These are phyloP conservation scores for Physella acuta DNA, from an alignment of 1,140 invertebrate species.

Conservation along the genomic window DNA sequence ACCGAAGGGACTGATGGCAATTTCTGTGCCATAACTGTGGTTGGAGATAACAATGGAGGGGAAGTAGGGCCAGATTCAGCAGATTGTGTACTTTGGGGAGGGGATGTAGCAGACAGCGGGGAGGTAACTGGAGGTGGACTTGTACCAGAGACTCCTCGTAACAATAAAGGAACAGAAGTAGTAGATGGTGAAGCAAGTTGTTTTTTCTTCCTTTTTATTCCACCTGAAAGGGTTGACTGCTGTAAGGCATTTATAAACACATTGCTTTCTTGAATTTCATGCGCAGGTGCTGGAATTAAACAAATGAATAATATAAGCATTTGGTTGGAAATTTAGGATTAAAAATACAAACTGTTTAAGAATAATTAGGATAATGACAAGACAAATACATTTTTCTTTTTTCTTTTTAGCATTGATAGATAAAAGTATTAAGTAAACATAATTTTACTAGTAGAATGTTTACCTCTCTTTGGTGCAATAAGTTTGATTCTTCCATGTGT, in stretches of 20 bases:
- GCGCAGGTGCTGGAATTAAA: constrained; percentile 45
- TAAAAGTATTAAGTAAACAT: too few species aligned
- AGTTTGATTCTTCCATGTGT: constrained; percentile 70
- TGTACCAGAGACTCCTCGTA: constrained; percentile 7
- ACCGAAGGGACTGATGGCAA: constrained; percentile 54
- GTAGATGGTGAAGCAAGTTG: constrained; percentile 64
- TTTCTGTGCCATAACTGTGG: constrained; percentile 40
- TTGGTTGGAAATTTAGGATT: too few species aligned
- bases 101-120: constrained; percentile 26
- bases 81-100: constrained; percentile 7
- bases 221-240: constrained; percentile 30
- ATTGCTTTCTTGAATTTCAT: constrained; percentile 78
- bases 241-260: constrained; percentile 88
- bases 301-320: too few species aligned
- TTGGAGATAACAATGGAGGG: constrained; percentile 40
- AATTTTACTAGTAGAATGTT: too few species aligned
- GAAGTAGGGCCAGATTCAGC: constrained; percentile 1
- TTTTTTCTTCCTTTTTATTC: constrained; percentile 66
- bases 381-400: too few species aligned
- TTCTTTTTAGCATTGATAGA: too few species aligned
- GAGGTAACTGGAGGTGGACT: constrained; percentile 36
- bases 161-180: not conserved
- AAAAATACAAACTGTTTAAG: too few species aligned
- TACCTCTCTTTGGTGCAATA: constrained; percentile 83
- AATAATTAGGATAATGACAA: too few species aligned